Percentiles rank a stretch among this genome's conserved stretches.
phyloP scores from a whole-genome alignment of 2,797 vertebrate species.

The Nyctalus aviator region DNA sequence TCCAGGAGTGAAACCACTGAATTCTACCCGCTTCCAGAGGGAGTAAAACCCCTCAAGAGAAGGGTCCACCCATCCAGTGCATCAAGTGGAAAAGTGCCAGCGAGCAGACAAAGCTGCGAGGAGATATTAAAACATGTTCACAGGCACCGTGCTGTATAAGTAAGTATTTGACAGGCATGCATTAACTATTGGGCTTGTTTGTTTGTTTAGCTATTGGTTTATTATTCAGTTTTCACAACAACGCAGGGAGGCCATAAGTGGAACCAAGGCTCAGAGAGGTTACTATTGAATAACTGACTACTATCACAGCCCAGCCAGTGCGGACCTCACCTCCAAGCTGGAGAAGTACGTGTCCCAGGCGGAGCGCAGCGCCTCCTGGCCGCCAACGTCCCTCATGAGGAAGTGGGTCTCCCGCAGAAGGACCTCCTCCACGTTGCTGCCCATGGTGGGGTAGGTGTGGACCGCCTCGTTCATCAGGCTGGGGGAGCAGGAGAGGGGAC shows the following conservation, averaged over 20 bases:
- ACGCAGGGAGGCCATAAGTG: not conserved
- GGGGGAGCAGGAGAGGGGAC: not conserved
- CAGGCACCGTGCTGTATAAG: not conserved
- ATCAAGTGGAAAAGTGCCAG: not conserved
- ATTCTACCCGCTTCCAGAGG: not conserved
- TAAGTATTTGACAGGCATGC: not conserved
- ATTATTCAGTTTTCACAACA: not conserved
- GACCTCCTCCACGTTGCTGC: slow-evolving; percentile 94
- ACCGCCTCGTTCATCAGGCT: slow-evolving; percentile 93
- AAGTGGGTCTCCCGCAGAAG: slow-evolving; percentile 91
- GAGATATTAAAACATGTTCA: not conserved
- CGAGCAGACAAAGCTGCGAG: not conserved
- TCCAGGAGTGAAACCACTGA: slow-evolving; percentile 4
- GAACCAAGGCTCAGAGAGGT: not conserved
- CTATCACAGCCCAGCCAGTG: not conserved
- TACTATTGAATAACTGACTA: not conserved
- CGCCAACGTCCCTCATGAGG: slow-evolving; percentile 93
- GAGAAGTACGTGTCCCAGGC: slow-evolving; percentile 92
- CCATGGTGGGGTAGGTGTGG: slow-evolving; percentile 92
- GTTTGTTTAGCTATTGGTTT: not conserved
- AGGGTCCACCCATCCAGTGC: not conserved
- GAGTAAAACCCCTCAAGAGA: not conserved
- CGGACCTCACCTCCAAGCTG: slow-evolving; percentile 90
- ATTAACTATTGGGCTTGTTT: not conserved
- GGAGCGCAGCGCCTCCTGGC: slow-evolving; percentile 91